A percentile compares a stretch with the other conserved stretches of the same genome.
Conservation (phyloP, 2,888 invertebrate genomes). For the Nebria brevicollis region DNA sequence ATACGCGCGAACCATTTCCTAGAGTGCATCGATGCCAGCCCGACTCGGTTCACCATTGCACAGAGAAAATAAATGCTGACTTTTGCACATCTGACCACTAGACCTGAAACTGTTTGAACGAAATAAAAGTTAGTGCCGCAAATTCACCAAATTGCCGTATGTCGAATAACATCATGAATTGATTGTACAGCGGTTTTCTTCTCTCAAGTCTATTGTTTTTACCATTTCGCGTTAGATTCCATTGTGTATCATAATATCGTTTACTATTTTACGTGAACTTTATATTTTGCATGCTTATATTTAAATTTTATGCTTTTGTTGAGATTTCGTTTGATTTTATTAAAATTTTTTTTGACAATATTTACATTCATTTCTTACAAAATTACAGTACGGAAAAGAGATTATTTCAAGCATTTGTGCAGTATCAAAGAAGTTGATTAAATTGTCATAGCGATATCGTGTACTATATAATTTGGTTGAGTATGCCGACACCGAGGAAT, state of each 20-base stretch:
- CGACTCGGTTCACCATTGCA: too few species aligned
- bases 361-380: too few species aligned
- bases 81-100: conserved; percentile 37
- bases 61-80: conserved; percentile 19
- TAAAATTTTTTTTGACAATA: too few species aligned
- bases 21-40: conserved; percentile 27
- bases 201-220: not conserved
- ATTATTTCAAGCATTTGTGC: not conserved
- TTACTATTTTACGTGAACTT: not conserved
- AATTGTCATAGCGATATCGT: not conserved
- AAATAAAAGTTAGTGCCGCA: conserved; percentile 26
- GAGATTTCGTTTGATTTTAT: too few species aligned
- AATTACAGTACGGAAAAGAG: not conserved
- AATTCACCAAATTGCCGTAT: conserved; percentile 21
- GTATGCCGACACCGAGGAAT: not conserved
- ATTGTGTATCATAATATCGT: not conserved
- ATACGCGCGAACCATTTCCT: conserved; percentile 21
- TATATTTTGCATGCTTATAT: not conserved
- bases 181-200: conserved; percentile 9
- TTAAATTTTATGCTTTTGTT: too few species aligned
- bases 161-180: conserved; percentile 23
- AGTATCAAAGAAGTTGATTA: not conserved
- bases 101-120: conserved; percentile 25
- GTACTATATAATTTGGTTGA: not conserved
- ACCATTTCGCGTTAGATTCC: not conserved